Percentiles rank a stretch among this genome's conserved stretches.
Conservation (phyloP, 2,888 invertebrate species). For the Caenorhabditis sp. region DNA sequence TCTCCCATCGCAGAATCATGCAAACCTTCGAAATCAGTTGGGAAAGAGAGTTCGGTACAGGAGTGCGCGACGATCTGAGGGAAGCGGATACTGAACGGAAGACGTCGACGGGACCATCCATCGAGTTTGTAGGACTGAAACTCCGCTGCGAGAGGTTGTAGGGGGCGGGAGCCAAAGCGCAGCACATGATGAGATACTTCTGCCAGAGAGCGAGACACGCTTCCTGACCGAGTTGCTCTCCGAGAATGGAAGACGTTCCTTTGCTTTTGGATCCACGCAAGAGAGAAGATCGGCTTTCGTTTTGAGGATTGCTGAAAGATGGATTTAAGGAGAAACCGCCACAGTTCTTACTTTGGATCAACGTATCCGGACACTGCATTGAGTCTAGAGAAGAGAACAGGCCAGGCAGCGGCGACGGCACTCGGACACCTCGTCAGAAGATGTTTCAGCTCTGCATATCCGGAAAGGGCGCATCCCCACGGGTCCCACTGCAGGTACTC, state of each 20-base stretch:
- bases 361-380: conserved; percentile 92
- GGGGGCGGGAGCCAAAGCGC: conserved; percentile 91
- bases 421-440: conserved; percentile 63
- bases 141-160: conserved; percentile 83
- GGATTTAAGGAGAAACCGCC: no score
- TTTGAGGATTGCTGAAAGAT: conserved; percentile 86
- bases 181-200: conserved; percentile 90
- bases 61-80: conserved; percentile 50
- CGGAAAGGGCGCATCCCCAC: conserved; percentile 92
- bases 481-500: conserved; percentile 84
- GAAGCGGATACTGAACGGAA: conserved; percentile 66
- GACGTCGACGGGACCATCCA: conserved; percentile 62
- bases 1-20: conserved; percentile 91
- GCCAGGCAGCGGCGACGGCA: conserved; percentile 93
- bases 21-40: conserved; percentile 60
- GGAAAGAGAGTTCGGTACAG: conserved; percentile 52
- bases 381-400: conserved; percentile 91
- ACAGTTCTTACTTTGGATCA: conserved; percentile 84
- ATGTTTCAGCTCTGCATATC: conserved; percentile 85
- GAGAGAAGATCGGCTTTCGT: conserved; percentile 94
- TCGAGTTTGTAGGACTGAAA: conserved; percentile 85
- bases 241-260: conserved; percentile 69
- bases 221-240: conserved; percentile 82
- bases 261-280: conserved; percentile 84
- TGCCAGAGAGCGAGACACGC: conserved; percentile 93